Evolutionary conservation across 2,113 vertebrate species (phyloP).

Genomic region (Sinocyclocheilus anshuiensis): DNA sequence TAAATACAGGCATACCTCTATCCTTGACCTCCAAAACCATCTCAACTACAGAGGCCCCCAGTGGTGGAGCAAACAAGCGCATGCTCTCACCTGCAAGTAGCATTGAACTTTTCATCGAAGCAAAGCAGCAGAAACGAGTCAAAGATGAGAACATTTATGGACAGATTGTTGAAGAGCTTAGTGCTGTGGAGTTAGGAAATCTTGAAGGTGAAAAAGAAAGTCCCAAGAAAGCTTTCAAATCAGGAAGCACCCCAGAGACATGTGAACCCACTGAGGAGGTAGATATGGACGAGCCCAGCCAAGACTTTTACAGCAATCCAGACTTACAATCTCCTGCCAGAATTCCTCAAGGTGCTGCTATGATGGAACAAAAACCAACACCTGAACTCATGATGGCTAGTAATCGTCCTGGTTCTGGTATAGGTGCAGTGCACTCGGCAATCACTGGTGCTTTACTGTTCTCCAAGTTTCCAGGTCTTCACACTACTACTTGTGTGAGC

Average conservation of each 20-base stretch:
- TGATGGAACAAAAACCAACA: slow-evolving; percentile 75
- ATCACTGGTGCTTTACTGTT: slow-evolving; percentile 81
- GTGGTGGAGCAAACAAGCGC: slow-evolving; percentile 87
- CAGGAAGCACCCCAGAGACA: slow-evolving; percentile 72
- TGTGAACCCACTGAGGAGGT: slow-evolving; percentile 80
- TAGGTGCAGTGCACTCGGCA: slow-evolving; percentile 79
- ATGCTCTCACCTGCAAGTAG: slow-evolving; percentile 98
- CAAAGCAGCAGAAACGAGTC: slow-evolving; percentile 95
- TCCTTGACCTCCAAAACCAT: slow-evolving; percentile 90
- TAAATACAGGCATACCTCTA: slow-evolving; percentile 90
- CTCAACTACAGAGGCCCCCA: slow-evolving; percentile 84
- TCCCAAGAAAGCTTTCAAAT: slow-evolving; percentile 79
- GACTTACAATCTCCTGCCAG: slow-evolving; percentile 72
- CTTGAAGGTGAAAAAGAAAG: slow-evolving; percentile 80
- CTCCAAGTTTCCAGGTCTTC: slow-evolving; percentile 93
- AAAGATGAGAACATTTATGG: slow-evolving; percentile 98
- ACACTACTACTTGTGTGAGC: slow-evolving; percentile 94
- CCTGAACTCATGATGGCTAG: slow-evolving; percentile 79
- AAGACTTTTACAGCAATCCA: slow-evolving; percentile 80
- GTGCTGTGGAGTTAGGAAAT: slow-evolving; percentile 92
- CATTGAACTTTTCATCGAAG: slow-evolving; percentile 93
- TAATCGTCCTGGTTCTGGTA: slow-evolving; percentile 68
- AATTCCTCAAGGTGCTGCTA: slow-evolving; percentile 74
- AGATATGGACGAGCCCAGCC: slow-evolving; percentile 84
- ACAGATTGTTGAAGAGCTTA: slow-evolving; percentile 94